A percentile compares a stretch with the other conserved stretches of the same genome.
Evolutionary conservation across 2,888 invertebrate genomes (phyloP).

Genomic region (Ecdyonurus torrentis): DNA sequence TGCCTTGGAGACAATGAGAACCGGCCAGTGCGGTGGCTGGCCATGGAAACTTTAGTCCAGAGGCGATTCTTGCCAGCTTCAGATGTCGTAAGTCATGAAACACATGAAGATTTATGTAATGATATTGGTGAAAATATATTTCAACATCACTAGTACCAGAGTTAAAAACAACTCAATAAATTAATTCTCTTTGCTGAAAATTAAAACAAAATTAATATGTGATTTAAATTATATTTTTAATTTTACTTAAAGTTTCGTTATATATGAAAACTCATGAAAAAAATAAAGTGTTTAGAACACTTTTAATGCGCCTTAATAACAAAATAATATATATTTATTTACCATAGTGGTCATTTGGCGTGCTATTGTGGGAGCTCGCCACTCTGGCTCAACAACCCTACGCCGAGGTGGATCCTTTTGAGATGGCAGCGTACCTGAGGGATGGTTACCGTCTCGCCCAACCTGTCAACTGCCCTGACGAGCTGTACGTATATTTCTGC

Average conservation of each 20-base stretch:
- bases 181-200: too few relatives aligned
- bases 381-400: slow-evolving; percentile 83
- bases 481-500: slow-evolving; percentile 50
- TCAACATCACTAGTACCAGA: too few relatives aligned
- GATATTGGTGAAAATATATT: too few relatives aligned
- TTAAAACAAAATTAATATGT: too few relatives aligned
- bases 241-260: too few relatives aligned
- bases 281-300: too few relatives aligned
- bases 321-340: slow-evolving; percentile 7
- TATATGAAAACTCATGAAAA: too few relatives aligned
- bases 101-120: too few relatives aligned
- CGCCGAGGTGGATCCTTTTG: slow-evolving; percentile 80
- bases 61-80: slow-evolving; percentile 71
- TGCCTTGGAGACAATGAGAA: slow-evolving; percentile 88
- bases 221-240: too few relatives aligned
- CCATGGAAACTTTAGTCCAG: slow-evolving; percentile 67
- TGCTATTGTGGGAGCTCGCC: slow-evolving; percentile 83
- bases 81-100: slow-evolving; percentile 71
- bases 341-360: slow-evolving; percentile 82
- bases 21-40: slow-evolving; percentile 87
- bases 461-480: slow-evolving; percentile 89
- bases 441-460: slow-evolving; percentile 82
- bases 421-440: slow-evolving; percentile 70
- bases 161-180: too few relatives aligned
- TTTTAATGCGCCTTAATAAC: too few relatives aligned